Conservation (phyloP, 2,888 invertebrate species). For the Callimorpha dominula region DNA sequence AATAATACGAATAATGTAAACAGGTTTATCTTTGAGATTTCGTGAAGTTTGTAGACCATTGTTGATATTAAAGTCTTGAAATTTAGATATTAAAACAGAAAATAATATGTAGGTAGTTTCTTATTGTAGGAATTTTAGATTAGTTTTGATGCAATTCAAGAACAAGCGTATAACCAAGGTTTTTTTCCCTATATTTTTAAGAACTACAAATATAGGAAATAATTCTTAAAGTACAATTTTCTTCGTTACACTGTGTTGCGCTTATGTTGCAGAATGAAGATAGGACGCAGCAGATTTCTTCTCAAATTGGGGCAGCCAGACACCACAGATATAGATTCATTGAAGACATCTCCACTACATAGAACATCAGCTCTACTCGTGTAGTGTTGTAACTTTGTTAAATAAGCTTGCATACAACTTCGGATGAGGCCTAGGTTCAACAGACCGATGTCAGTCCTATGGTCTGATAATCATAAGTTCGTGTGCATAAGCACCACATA, state of each 20-base stretch:
- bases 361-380: neutral
- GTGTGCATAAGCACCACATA: no score
- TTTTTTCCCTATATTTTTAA: neutral
- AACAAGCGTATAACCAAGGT: no score
- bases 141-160: neutral
- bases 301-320: neutral
- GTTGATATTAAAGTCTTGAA: neutral
- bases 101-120: neutral
- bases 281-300: neutral
- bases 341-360: neutral
- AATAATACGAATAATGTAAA: constrained; percentile 17
- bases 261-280: neutral
- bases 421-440: no score
- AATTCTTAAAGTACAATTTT: neutral
- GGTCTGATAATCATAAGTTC: no score
- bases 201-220: no score
- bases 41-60: neutral
- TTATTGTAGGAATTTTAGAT: neutral
- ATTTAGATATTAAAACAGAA: neutral
- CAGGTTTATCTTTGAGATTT: constrained; percentile 8
- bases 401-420: no score
- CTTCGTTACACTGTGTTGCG: neutral
- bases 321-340: neutral
- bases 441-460: no score
- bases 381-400: no score